phyloP scores from a whole-genome alignment of 2,797 vertebrate species.

The Cuniculus paca region DNA sequence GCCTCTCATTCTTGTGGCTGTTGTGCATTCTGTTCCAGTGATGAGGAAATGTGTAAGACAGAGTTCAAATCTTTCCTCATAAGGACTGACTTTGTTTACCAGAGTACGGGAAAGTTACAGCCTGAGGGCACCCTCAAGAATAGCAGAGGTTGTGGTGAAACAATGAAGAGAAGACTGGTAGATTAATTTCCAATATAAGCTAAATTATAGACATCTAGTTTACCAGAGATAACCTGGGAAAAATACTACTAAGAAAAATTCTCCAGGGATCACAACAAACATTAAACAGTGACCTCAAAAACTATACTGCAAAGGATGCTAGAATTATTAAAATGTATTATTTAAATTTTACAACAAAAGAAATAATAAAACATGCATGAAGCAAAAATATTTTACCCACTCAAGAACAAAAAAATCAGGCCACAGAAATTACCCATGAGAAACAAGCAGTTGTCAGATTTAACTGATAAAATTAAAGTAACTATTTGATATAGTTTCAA shows the following conservation, averaged over 20 bases:
- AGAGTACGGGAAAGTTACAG: neutral
- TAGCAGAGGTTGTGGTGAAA: neutral
- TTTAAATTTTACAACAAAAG: slow-evolving; percentile 31
- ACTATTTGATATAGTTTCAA: slow-evolving; percentile 55
- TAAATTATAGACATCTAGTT: neutral
- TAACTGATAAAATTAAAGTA: slow-evolving; percentile 34
- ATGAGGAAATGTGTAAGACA: neutral
- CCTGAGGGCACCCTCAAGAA: neutral
- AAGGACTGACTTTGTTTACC: neutral
- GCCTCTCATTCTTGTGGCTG: neutral
- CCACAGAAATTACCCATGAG: neutral
- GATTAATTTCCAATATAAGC: neutral
- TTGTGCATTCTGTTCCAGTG: neutral
- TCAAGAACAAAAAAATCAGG: slow-evolving; percentile 1
- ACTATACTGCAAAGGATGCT: neutral
- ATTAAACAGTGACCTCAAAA: slow-evolving; percentile 6
- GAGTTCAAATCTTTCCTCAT: neutral
- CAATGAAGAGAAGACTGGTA: neutral
- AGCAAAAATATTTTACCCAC: slow-evolving; percentile 28
- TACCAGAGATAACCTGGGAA: neutral
- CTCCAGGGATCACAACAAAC: neutral
- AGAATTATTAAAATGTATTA: neutral
- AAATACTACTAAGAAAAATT: neutral
- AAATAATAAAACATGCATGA: neutral
- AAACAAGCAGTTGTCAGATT: slow-evolving; percentile 27